Percentiles rank a stretch among this genome's conserved stretches.
Evolutionary conservation across 2,113 vertebrate genomes (phyloP).

Genomic region (Naja naja): DNA sequence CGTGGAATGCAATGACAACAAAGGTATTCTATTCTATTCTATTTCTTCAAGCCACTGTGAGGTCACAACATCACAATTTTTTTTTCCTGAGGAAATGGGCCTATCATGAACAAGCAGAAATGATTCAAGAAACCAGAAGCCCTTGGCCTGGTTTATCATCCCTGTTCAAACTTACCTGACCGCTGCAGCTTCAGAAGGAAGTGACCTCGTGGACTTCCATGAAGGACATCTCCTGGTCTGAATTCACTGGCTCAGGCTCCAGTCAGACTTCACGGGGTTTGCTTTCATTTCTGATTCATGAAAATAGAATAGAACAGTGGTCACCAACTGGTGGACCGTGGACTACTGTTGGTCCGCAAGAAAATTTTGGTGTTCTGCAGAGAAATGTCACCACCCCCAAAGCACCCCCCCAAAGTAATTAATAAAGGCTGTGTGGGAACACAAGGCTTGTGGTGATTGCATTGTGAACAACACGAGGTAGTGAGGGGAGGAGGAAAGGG

Average conservation of each 20-base stretch:
- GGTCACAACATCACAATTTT: background rate
- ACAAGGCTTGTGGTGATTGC: too few relatives aligned
- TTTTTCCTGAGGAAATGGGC: background rate
- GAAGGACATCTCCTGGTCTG: slow-evolving; percentile 20
- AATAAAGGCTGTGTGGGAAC: too few relatives aligned
- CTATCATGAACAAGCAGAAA: background rate
- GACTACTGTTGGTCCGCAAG: too few relatives aligned
- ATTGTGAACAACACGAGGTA: too few relatives aligned
- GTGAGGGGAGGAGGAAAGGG: too few relatives aligned
- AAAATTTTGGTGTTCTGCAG: too few relatives aligned
- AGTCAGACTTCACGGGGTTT: slow-evolving; percentile 38
- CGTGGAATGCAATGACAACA: too few relatives aligned
- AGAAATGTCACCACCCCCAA: too few relatives aligned
- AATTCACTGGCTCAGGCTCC: slow-evolving; percentile 21
- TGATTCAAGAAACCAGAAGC: background rate
- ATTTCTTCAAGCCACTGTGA: background rate
- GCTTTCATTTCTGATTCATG: slow-evolving; percentile 67
- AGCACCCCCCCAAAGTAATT: too few relatives aligned
- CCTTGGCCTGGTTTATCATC: background rate
- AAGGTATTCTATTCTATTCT: too few relatives aligned
- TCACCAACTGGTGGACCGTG: too few relatives aligned
- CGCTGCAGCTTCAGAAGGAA: background rate
- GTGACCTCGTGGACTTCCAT: background rate
- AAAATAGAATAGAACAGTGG: slow-evolving; percentile 5
- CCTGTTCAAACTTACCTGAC: background rate